Evolutionary conservation across 2,113 vertebrate species (phyloP).

Genomic region (Melanocharis versteri): DNA sequence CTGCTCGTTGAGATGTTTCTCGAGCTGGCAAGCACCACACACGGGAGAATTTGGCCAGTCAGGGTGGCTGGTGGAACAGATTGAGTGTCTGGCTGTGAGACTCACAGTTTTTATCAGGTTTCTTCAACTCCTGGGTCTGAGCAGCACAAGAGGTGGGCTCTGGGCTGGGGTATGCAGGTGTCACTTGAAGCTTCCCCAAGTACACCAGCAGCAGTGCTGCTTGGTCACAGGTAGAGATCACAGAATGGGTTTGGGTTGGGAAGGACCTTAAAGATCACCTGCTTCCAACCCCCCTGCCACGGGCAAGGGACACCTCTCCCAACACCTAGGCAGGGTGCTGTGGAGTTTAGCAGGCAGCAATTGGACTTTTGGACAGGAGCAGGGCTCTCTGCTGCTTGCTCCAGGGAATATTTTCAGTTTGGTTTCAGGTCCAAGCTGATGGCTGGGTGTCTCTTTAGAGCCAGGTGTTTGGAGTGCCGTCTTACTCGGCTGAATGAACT

Average conservation of each 20-base stretch:
- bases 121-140: background rate
- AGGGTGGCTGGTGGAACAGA: background rate
- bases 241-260: background rate
- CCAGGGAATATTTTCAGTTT: background rate
- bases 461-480: background rate
- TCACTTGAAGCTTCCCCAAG: background rate
- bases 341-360: background rate
- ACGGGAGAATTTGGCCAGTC: background rate
- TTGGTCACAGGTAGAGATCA: background rate
- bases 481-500: background rate
- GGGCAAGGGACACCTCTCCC: rapidly evolving
- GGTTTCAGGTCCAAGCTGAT: background rate
- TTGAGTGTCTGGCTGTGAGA: background rate
- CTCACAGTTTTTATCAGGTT: background rate
- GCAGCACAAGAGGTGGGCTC: background rate
- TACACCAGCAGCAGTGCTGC: background rate
- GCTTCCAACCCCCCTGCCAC: background rate
- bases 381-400: background rate
- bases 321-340: background rate
- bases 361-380: background rate
- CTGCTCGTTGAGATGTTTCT: background rate
- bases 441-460: background rate
- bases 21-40: background rate
- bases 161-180: background rate
- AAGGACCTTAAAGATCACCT: background rate